These are phyloP conservation scores for Dendroctonus valens DNA, from an alignment of 1,140 invertebrate genomes.

Conservation along the genomic window DNA sequence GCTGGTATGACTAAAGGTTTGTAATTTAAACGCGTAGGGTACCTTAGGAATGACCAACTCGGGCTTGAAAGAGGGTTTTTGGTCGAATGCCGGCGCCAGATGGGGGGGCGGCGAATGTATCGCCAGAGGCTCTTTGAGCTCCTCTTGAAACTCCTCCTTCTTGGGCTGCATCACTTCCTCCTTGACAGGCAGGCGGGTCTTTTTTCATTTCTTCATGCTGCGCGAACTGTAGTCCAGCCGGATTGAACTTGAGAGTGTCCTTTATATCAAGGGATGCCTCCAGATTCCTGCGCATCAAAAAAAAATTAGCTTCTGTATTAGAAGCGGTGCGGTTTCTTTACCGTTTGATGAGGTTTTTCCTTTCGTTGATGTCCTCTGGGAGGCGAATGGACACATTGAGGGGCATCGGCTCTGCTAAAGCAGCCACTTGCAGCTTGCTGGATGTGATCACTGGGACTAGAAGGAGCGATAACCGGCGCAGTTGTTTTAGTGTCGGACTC, in stretches of 20 bases:
- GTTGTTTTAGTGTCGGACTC: conserved; percentile 29
- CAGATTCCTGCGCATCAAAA: conserved; percentile 34
- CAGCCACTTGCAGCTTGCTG: conserved; percentile 31
- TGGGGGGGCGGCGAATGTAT: conserved; percentile 11
- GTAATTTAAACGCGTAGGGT: not conserved
- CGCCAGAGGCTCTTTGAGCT: conserved; percentile 27
- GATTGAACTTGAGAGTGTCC: conserved; percentile 40
- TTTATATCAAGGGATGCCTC: conserved; percentile 37
- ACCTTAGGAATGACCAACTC: conserved; percentile 61
- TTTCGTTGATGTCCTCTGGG: conserved; percentile 48
- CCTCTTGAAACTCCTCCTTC: conserved; percentile 43
- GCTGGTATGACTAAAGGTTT: not conserved
- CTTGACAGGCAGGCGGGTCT: conserved; percentile 44
- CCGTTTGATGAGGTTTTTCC: conserved; percentile 48
- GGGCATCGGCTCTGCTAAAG: conserved; percentile 38
- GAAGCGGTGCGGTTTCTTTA: not conserved
- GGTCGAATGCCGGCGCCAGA: conserved; percentile 11
- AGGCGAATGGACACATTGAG: conserved; percentile 49
- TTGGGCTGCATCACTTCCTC: conserved; percentile 48
- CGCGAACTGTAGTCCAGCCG: conserved; percentile 31
- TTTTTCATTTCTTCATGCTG: conserved; percentile 35
- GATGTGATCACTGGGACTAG: conserved; percentile 40
- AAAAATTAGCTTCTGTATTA: not conserved
- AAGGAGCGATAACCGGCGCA: conserved; percentile 32
- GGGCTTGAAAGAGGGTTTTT: conserved; percentile 51